A percentile compares a stretch with the other conserved stretches of the same genome.
These are phyloP conservation scores for Oscheius onirici DNA, from an alignment of 2,888 invertebrate genomes.

Conservation along the genomic window DNA sequence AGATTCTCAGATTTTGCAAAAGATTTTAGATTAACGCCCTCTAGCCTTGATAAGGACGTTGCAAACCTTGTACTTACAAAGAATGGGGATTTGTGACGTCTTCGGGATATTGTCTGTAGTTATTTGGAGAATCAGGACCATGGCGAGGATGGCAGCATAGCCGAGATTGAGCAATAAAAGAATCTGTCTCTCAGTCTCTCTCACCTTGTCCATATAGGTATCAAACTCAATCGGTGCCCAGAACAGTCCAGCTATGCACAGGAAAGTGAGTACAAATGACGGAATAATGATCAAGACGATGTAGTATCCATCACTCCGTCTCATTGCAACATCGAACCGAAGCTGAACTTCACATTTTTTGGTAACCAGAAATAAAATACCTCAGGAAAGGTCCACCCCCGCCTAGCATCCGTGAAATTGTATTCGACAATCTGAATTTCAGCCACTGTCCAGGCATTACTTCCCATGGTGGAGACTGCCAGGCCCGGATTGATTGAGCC, in stretches of 20 bases:
- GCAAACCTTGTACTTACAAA: too few species aligned
- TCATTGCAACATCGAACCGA: background rate
- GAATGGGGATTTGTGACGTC: slow-evolving; percentile 13
- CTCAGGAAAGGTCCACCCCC: slow-evolving; percentile 7
- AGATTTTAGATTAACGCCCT: too few species aligned
- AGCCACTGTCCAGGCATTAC: background rate
- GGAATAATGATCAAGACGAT: slow-evolving; percentile 28
- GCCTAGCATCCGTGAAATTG: background rate
- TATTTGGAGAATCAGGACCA: slow-evolving; percentile 30
- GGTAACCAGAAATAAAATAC: background rate
- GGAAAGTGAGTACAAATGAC: slow-evolving; percentile 23
- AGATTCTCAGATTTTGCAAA: too few species aligned
- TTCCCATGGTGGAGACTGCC: background rate
- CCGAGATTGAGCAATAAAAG: slow-evolving; percentile 26
- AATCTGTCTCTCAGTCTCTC: background rate
- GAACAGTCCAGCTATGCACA: slow-evolving; percentile 26
- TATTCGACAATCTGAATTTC: background rate
- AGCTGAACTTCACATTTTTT: background rate
- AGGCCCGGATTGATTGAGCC: background rate
- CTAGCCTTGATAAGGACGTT: too few species aligned
- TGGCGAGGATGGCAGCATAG: slow-evolving; percentile 29
- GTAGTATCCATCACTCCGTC: slow-evolving; percentile 15
- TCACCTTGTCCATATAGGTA: slow-evolving; percentile 29
- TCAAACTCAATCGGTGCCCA: slow-evolving; percentile 21
- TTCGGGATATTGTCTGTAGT: slow-evolving; percentile 31